phyloP scores from a whole-genome alignment of 2,888 invertebrate genomes.

The Scaptodrosophila latifasciaeformis region DNA sequence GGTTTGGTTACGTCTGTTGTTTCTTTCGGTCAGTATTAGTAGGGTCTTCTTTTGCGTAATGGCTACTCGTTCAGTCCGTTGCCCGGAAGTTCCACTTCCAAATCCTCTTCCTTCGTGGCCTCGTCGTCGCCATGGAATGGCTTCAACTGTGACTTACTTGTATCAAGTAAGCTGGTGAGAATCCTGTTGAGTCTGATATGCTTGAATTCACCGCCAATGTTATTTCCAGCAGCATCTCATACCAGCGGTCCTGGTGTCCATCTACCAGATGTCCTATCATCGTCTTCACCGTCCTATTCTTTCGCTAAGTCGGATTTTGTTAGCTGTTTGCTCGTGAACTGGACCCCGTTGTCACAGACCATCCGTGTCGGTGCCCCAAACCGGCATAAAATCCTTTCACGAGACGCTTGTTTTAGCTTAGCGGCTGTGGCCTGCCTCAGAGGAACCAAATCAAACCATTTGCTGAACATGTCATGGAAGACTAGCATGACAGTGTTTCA shows the following conservation, averaged over 20 bases:
- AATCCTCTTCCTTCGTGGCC: too few relatives aligned
- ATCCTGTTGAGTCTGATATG: neutral
- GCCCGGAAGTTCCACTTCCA: too few relatives aligned
- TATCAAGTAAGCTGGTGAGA: neutral
- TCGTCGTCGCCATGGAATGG: neutral
- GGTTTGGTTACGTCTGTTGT: too few relatives aligned
- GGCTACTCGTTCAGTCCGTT: too few relatives aligned
- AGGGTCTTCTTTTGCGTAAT: too few relatives aligned
- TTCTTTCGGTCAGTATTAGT: too few relatives aligned
- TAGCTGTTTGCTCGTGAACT: neutral
- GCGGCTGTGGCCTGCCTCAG: neutral
- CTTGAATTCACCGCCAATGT: neutral
- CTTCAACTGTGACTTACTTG: neutral
- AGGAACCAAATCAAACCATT: neutral
- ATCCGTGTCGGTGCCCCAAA: neutral
- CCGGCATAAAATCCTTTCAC: too few relatives aligned
- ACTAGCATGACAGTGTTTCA: neutral
- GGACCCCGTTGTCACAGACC: neutral
- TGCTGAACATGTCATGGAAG: neutral
- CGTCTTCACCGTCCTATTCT: neutral
- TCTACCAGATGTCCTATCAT: neutral
- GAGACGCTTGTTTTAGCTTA: too few relatives aligned
- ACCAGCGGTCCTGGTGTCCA: neutral
- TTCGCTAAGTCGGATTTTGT: neutral
- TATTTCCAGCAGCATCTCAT: neutral